Conservation (phyloP, 92 coral and sea anemone species). For the Heliopora coerulea region DNA sequence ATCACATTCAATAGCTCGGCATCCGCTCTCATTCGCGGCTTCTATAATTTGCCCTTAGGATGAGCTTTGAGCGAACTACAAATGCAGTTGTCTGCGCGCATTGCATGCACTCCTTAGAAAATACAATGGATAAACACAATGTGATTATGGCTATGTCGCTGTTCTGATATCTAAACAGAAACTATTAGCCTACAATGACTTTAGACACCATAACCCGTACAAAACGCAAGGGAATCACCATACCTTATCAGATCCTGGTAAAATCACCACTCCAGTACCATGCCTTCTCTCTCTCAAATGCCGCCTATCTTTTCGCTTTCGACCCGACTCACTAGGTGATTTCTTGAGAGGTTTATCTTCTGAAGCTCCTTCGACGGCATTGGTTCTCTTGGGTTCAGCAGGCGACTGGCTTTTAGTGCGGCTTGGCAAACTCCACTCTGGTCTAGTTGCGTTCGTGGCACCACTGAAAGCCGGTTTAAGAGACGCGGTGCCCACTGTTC, state of each 20-base stretch:
- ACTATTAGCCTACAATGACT: background rate
- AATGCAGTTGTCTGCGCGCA: no score
- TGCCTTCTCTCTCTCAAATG: constrained; percentile 31
- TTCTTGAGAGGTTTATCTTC: constrained; percentile 27
- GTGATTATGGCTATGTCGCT: background rate
- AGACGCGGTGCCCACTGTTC: constrained; percentile 14
- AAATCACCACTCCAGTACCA: constrained; percentile 40
- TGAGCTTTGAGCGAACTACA: no score
- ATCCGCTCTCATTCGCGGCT: no score
- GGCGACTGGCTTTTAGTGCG: constrained; percentile 4
- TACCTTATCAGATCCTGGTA: constrained; percentile 28
- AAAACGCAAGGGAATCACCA: background rate
- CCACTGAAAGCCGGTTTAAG: constrained; percentile 30
- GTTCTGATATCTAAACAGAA: background rate
- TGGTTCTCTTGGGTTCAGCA: constrained; percentile 13
- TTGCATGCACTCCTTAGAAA: no score
- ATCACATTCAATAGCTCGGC: no score
- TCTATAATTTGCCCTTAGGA: no score
- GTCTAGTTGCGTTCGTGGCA: background rate
- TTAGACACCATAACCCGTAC: background rate
- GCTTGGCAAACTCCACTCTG: constrained; percentile 12
- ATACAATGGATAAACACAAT: no score
- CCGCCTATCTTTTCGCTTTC: constrained; percentile 29
- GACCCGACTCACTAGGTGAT: constrained; percentile 28
- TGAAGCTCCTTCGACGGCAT: constrained; percentile 1